A percentile compares a stretch with the other conserved stretches of the same genome.
These are phyloP conservation scores for Equus quagga DNA, from an alignment of 2,113 vertebrate genomes.

Conservation along the genomic window DNA sequence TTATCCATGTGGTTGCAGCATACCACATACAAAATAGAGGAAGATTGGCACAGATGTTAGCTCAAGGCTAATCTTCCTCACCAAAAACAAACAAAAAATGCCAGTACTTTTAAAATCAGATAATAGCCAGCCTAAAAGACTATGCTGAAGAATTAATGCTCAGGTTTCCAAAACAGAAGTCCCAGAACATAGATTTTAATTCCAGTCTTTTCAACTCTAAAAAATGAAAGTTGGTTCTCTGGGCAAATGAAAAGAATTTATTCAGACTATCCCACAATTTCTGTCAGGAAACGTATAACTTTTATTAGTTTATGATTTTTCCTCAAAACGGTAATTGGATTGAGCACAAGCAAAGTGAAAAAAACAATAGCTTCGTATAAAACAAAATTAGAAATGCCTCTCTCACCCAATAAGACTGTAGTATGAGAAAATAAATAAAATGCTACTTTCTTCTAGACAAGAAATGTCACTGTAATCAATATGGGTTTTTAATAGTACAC, in stretches of 20 bases:
- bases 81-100: not conserved
- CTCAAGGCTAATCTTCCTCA: no score
- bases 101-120: not conserved
- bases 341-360: not conserved
- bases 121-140: not conserved
- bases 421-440: constrained; percentile 34
- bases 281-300: not conserved
- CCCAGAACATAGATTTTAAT: not conserved
- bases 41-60: no score
- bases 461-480: not conserved
- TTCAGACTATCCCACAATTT: not conserved
- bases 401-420: not conserved
- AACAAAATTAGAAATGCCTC: not conserved
- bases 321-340: not conserved
- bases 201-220: not conserved
- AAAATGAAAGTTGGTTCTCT: not conserved
- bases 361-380: not conserved
- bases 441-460: not conserved
- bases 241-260: not conserved
- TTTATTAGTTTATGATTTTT: not conserved
- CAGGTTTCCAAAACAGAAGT: not conserved
- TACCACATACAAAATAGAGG: no score
- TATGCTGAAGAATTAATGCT: not conserved
- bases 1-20: no score
- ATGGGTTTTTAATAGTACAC: not conserved